These are phyloP conservation scores for Salvelinus alpinus DNA, from an alignment of 2,113 vertebrate species.

Conservation along the genomic window DNA sequence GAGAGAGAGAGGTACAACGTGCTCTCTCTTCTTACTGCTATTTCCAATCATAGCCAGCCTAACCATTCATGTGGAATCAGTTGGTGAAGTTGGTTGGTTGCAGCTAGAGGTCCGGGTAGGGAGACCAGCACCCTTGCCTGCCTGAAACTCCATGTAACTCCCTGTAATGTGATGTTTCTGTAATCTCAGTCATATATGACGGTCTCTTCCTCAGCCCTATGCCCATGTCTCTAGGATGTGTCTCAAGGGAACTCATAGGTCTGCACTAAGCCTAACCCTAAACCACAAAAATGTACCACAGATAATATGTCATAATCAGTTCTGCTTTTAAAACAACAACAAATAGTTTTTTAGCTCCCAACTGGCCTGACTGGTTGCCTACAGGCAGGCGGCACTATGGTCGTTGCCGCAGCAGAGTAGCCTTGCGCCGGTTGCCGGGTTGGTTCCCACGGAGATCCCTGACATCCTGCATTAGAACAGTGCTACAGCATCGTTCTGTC, in stretches of 20 bases:
- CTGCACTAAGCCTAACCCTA: neutral
- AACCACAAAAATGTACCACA: neutral
- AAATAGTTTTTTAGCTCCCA: constrained; percentile 20
- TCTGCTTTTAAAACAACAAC: constrained; percentile 26
- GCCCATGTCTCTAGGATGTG: neutral
- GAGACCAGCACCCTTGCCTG: neutral
- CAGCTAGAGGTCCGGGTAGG: neutral
- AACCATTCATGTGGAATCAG: constrained; percentile 8
- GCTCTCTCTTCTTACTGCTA: neutral
- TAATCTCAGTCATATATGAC: constrained; percentile 18
- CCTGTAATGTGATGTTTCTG: neutral
- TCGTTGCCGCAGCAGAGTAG: neutral
- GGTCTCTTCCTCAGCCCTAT: neutral
- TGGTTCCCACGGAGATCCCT: constrained; percentile 65
- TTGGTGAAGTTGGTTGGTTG: neutral
- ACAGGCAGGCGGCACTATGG: neutral
- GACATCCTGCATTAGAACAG: constrained; percentile 53
- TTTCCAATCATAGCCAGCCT: neutral
- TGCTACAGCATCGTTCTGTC: constrained; percentile 54
- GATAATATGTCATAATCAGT: constrained; percentile 47
- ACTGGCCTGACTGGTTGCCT: constrained; percentile 57
- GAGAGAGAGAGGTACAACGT: neutral
- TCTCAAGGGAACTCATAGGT: neutral
- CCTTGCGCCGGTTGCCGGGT: neutral
- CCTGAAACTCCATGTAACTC: neutral